phyloP scores from a whole-genome alignment of 1,140 invertebrate species.

The Drosophila carrolli region DNA sequence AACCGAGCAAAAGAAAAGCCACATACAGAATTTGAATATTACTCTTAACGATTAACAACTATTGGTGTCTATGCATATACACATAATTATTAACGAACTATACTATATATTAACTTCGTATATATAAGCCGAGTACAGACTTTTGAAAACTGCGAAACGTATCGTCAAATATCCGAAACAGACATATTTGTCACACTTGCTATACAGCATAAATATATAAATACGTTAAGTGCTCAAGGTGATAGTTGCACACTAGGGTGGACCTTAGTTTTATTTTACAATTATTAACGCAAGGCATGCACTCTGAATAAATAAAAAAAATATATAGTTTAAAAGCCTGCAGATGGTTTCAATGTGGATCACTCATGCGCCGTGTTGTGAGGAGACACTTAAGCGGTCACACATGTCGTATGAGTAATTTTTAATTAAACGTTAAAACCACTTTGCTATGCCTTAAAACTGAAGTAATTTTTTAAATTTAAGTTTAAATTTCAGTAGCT shows the following conservation, averaged over 20 bases:
- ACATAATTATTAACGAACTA: conserved; percentile 46
- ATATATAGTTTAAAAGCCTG: neutral
- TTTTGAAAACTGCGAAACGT: conserved; percentile 60
- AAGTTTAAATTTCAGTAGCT: neutral
- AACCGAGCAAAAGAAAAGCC: conserved; percentile 34
- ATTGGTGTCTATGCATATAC: conserved; percentile 73
- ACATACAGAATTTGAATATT: conserved; percentile 62
- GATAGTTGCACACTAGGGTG: conserved; percentile 47
- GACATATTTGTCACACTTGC: conserved; percentile 56
- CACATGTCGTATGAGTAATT: conserved; percentile 16
- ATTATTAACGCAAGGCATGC: neutral
- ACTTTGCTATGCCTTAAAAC: neutral
- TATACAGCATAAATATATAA: conserved; percentile 28
- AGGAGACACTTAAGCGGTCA: neutral
- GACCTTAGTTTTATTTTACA: conserved; percentile 5
- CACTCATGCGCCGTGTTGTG: neutral
- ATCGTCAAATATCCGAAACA: conserved; percentile 54
- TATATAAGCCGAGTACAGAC: conserved; percentile 71
- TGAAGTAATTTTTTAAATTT: neutral
- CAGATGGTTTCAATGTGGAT: conserved; percentile 2
- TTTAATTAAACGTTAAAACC: neutral
- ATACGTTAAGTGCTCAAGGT: conserved; percentile 51
- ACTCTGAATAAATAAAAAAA: neutral
- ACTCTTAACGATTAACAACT: conserved; percentile 72
- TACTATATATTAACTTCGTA: conserved; percentile 50